phyloP scores from a whole-genome alignment of 2,888 invertebrate genomes.

The Cerastoderma edule region DNA sequence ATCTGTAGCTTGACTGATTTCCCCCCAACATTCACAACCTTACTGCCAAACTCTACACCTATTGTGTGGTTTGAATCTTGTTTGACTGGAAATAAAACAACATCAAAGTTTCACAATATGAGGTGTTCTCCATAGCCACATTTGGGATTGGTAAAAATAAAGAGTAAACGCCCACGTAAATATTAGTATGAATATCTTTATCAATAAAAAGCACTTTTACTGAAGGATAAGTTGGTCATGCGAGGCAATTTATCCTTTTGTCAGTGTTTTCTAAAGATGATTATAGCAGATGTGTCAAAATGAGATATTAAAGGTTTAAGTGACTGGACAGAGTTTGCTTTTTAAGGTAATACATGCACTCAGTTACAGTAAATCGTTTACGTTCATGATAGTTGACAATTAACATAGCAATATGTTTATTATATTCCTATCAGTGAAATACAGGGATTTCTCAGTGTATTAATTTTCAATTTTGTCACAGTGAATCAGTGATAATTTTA shows the following conservation, averaged over 20 bases:
- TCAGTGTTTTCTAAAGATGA: too few species aligned
- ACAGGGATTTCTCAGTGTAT: too few species aligned
- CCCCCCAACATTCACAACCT: constrained; percentile 92
- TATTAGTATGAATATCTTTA: background rate
- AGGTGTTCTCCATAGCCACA: background rate
- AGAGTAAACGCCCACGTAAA: background rate
- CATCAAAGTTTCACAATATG: background rate
- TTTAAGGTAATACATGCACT: too few species aligned
- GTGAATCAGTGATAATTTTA: too few species aligned
- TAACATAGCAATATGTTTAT: too few species aligned
- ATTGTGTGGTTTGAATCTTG: constrained; percentile 93
- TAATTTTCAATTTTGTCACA: too few species aligned
- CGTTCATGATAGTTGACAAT: too few species aligned
- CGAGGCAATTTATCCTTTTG: background rate
- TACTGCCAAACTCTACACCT: constrained; percentile 94
- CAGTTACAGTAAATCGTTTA: too few species aligned
- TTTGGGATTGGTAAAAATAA: background rate
- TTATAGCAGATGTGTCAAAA: too few species aligned
- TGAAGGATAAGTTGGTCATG: background rate
- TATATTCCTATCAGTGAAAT: too few species aligned
- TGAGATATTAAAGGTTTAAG: too few species aligned
- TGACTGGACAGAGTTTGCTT: too few species aligned
- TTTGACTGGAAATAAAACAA: constrained; percentile 87
- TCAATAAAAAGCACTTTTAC: background rate
- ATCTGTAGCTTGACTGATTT: constrained; percentile 91